Evolutionary conservation across 2,888 invertebrate species (phyloP).

Genomic region (Catocala nupta): DNA sequence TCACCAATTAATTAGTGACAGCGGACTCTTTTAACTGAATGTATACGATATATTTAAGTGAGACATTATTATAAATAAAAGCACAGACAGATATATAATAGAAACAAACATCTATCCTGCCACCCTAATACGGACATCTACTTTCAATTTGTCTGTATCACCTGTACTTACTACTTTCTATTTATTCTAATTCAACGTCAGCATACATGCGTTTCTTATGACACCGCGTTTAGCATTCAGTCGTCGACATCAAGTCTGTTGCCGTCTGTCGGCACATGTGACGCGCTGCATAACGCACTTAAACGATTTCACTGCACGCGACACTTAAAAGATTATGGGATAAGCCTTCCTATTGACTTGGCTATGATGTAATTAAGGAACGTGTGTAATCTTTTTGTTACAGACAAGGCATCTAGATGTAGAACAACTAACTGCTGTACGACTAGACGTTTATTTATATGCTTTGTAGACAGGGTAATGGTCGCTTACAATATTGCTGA

Average conservation of each 20-base stretch:
- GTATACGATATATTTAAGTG: too few relatives aligned
- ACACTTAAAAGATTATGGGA: constrained; percentile 58
- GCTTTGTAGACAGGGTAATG: not conserved
- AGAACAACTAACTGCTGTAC: not conserved
- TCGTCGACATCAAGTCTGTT: constrained; percentile 57
- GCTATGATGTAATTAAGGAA: constrained; percentile 22
- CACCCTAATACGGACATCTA: constrained; percentile 45
- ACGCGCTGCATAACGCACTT: constrained; percentile 61
- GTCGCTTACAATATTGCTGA: too few relatives aligned
- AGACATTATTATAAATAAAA: too few relatives aligned
- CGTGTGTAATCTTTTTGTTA: constrained; percentile 20
- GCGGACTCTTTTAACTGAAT: too few relatives aligned
- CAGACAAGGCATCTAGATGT: not conserved
- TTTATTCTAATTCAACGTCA: constrained; percentile 52
- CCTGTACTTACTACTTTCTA: constrained; percentile 48
- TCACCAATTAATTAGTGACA: too few relatives aligned
- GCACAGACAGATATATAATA: not conserved
- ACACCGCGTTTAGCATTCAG: constrained; percentile 62
- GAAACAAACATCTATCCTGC: constrained; percentile 2
- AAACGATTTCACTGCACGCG: constrained; percentile 67
- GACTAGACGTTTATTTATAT: not conserved
- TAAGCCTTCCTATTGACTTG: constrained; percentile 48
- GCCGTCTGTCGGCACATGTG: constrained; percentile 49
- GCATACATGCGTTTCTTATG: constrained; percentile 50
- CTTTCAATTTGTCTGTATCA: constrained; percentile 41